Conservation (phyloP, 1,140 invertebrate species). For the Muscidifurax raptorellus region DNA sequence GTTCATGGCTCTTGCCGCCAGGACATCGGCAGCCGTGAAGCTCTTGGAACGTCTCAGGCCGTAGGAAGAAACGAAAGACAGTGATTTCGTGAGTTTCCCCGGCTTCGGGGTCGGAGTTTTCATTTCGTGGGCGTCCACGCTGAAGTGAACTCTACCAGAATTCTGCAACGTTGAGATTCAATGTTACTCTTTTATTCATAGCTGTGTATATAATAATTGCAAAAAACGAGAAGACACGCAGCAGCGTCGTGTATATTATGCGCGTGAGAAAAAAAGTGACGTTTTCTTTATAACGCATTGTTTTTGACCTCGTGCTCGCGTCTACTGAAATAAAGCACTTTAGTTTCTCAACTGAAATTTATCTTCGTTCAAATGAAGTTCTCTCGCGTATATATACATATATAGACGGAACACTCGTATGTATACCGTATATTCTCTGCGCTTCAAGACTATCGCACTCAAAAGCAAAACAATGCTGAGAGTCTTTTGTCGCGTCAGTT, state of each 20-base stretch:
- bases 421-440: no score
- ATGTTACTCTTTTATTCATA: no score
- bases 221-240: no score
- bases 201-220: no score
- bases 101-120: slow-evolving; percentile 63
- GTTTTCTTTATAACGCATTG: neutral
- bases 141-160: slow-evolving; percentile 77
- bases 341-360: slow-evolving; percentile 20
- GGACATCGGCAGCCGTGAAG: slow-evolving; percentile 82
- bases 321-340: neutral
- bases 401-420: neutral
- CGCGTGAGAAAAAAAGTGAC: no score
- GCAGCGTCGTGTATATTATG: neutral
- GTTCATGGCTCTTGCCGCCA: slow-evolving; percentile 76
- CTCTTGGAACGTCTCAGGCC: slow-evolving; percentile 89
- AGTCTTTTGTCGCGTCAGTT: no score
- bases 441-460: no score
- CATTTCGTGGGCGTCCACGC: slow-evolving; percentile 64
- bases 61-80: slow-evolving; percentile 73
- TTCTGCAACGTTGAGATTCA: slow-evolving; percentile 54
- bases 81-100: slow-evolving; percentile 71
- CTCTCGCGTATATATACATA: neutral
- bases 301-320: neutral
- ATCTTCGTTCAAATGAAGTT: slow-evolving; percentile 6
- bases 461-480: no score